Conservation (phyloP, 2,888 invertebrate genomes). For the Chromoteleia sp. region DNA sequence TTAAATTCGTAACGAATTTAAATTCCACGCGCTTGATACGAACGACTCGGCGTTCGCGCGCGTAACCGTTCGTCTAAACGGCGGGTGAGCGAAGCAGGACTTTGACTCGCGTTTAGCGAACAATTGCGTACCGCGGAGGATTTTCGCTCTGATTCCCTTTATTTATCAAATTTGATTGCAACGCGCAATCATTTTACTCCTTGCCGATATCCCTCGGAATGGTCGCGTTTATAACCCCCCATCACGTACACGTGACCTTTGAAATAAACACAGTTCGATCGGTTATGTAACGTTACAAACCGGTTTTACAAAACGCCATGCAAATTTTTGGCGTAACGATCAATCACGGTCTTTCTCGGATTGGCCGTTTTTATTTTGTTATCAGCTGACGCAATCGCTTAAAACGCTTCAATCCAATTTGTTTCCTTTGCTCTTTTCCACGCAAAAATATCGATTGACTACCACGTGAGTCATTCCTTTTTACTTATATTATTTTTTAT, state of each 20-base stretch:
- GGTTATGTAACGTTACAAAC: slow-evolving; percentile 49
- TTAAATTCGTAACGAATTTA: slow-evolving; percentile 16
- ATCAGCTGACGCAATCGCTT: slow-evolving; percentile 21
- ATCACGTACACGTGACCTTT: slow-evolving; percentile 49
- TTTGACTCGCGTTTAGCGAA: slow-evolving; percentile 55
- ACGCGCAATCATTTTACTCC: slow-evolving; percentile 25
- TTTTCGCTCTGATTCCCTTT: slow-evolving; percentile 63
- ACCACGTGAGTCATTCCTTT: no score
- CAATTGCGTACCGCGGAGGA: slow-evolving; percentile 53
- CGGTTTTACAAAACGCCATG: slow-evolving; percentile 47
- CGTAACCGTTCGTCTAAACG: slow-evolving; percentile 75
- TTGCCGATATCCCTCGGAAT: slow-evolving; percentile 3
- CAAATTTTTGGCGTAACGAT: slow-evolving; percentile 51
- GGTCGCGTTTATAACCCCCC: no score
- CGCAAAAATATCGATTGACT: no score
- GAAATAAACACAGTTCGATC: slow-evolving; percentile 40
- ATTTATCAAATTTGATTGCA: slow-evolving; percentile 40
- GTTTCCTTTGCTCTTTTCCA: neutral
- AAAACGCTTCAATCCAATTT: neutral
- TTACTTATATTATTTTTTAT: no score
- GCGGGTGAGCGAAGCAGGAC: slow-evolving; percentile 73
- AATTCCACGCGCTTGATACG: slow-evolving; percentile 60
- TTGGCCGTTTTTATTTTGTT: slow-evolving; percentile 23
- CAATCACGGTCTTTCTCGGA: slow-evolving; percentile 41
- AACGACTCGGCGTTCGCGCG: slow-evolving; percentile 59